Base-by-base conservation (phyloP, 2,888 invertebrate genomes). In the Yponomeuta sedellus region DNA sequence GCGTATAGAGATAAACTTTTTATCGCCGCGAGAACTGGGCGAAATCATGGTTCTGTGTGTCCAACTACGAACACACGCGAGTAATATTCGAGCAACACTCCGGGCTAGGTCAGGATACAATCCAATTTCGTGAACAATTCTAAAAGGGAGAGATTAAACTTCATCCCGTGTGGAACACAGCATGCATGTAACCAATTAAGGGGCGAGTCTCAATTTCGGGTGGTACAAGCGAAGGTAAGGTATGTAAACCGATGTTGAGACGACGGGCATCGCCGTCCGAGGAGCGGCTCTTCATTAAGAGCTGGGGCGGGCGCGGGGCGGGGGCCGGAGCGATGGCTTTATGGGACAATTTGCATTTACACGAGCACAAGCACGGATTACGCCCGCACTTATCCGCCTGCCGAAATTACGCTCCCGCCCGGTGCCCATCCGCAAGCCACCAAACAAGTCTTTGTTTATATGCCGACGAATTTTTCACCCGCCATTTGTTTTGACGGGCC, bases 271-370 rank as follows among this genome's bases (percentile, higher is more conserved):
- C 78, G 72, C 72, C 76, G 83, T 83, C 84, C 83, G 82, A 85
- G 83, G 82, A 82, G 82, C 80, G 81, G 73, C 86, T 87, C 86
- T 90, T 90, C 89, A 90, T 90, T 88, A 90, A 82, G 83, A 76
- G 78, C 70, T 75, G 71, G 71, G 68, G 75, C 74, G 75, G 77
- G 74, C 72, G 69, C 72, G 71, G 72, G 69, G 75, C 73, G 74
- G 74, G 74, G 61, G 73, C 72, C 71, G 73, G 76, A 75, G 75
- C 79, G 79, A 86, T 85, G 85, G 88, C 88, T 88, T 91, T 90
- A 90, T 89, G 83, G 87, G 83, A 88, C 88, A 83, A 91, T 91
- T 91, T 91, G 89, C 91, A 91, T 91, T 91, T 90, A 90, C 91
- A 90, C 89, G 89, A 87, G 86, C 86, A 82, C 81, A 77, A 81